A percentile compares a stretch with the other conserved stretches of the same genome.
phyloP scores from a whole-genome alignment of 2,888 invertebrate genomes.

The Eristalis intricaria region DNA sequence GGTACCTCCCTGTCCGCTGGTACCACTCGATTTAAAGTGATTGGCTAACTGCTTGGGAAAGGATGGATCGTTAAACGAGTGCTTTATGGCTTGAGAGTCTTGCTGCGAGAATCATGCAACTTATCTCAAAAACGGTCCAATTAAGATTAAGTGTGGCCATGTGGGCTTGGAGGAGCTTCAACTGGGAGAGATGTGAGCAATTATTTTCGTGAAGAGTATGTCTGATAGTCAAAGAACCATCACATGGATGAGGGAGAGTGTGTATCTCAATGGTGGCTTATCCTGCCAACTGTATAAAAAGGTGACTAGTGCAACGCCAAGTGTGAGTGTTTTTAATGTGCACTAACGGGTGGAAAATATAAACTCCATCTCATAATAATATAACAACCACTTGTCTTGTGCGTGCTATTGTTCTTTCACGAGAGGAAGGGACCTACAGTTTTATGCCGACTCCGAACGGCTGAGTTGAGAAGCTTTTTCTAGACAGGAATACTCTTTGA shows the following conservation, averaged over 20 bases:
- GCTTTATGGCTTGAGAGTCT: slow-evolving; percentile 34
- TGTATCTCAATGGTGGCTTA: neutral
- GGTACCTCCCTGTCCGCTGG: neutral
- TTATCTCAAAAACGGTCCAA: neutral
- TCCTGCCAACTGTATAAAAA: neutral
- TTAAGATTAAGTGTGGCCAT: neutral
- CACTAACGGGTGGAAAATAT: neutral
- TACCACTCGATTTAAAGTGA: slow-evolving; percentile 39
- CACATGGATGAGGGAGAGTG: neutral
- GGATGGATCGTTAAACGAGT: slow-evolving; percentile 43
- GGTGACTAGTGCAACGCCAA: neutral
- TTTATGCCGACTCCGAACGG: too few relatives aligned
- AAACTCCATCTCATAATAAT: too few relatives aligned
- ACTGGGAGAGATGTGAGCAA: neutral
- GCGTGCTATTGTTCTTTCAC: too few relatives aligned
- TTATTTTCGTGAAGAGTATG: neutral
- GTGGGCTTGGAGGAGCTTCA: neutral
- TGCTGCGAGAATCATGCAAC: neutral
- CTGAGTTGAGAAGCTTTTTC: too few relatives aligned
- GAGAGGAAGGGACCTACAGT: too few relatives aligned
- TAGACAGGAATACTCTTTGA: too few relatives aligned
- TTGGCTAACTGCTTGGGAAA: slow-evolving; percentile 58
- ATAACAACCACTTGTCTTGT: too few relatives aligned
- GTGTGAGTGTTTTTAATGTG: neutral
- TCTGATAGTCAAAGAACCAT: neutral